phyloP scores from a whole-genome alignment of 2,888 invertebrate species.

The Chrysolina haemoptera region DNA sequence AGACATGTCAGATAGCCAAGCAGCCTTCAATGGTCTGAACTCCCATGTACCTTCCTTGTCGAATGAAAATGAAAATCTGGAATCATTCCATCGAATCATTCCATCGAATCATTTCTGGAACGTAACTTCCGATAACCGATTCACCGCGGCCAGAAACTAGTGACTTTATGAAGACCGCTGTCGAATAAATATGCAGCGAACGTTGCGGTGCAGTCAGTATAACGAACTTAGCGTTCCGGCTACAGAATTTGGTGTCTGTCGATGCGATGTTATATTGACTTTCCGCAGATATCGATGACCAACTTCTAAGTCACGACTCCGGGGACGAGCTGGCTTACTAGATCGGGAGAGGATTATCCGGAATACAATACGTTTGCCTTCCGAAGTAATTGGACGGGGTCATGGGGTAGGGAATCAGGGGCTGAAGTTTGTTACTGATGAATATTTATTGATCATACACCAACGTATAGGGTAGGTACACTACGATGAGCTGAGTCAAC shows the following conservation, averaged over 20 bases:
- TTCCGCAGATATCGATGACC: slow-evolving; percentile 37
- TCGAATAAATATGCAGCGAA: slow-evolving; percentile 22
- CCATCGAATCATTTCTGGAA: background rate
- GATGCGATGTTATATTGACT: slow-evolving; percentile 40
- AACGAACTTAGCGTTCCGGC: slow-evolving; percentile 20
- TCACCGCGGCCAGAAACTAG: background rate
- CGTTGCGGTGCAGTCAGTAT: slow-evolving; percentile 18
- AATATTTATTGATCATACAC: background rate
- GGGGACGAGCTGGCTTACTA: slow-evolving; percentile 44
- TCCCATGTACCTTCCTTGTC: too few species aligned
- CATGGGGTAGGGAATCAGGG: background rate
- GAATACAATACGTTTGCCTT: slow-evolving; percentile 50
- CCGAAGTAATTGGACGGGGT: slow-evolving; percentile 9
- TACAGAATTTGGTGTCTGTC: slow-evolving; percentile 13
- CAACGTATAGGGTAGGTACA: background rate
- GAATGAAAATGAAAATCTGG: too few species aligned
- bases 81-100: too few species aligned
- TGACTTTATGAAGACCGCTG: background rate
- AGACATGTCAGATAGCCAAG: too few species aligned
- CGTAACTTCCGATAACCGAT: background rate
- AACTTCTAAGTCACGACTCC: slow-evolving; percentile 45
- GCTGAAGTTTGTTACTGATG: background rate
- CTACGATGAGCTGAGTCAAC: too few species aligned
- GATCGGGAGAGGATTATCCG: slow-evolving; percentile 50
- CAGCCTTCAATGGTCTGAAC: too few species aligned